Base-by-base conservation (phyloP, 2,888 invertebrate species). In the Cheilosia variabilis region DNA sequence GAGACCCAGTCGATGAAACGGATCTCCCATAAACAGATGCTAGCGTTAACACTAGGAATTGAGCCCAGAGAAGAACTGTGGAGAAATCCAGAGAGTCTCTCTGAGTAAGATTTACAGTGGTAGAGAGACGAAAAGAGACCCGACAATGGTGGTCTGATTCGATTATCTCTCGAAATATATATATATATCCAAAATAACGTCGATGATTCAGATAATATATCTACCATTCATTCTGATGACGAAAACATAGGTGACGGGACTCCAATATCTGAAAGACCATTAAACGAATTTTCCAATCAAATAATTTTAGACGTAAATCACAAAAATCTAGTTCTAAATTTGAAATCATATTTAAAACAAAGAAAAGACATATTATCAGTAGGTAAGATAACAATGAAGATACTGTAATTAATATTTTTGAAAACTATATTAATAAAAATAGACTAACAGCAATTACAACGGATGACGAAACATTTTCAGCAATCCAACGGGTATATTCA, bases 231-330 rank as follows among this genome's bases (percentile, higher is more conserved):
- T 31, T 31, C 31, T 31, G 31, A 2, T 31, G 31, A 1, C 0
- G 82, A 77, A 66, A 66, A 73, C 57, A 34, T 77, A 4, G 62
- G 57, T n/a, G 63, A 83, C 17, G 55, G 62, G 24, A 83, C 68
- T 22, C 60, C 55, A n/a, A 71, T 84, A n/a, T 87, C 87, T 5
- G 87, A 88, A 84, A 72, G 87, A 71, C 87, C 88, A 45, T n/a
- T 89, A 10, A 89, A 89, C 37, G 87, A 88, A 57, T 88, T 88
- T 24, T 82, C 83, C 45, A 50, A 66, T 2, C 88, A 88, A 87
- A 69, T 83, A 60, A 73, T 87, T 41, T 57, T 53, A 31, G 55
- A 63, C 13, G 65, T 66, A 52, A 68, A 60, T 13, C 43, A 60
- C 24, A 50, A 6, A 63, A 34, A 31, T 0, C n/a, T 9, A 31